A percentile compares a stretch with the other conserved stretches of the same genome.
These are phyloP conservation scores for Strigops habroptila DNA, from an alignment of 2,113 vertebrate species.

Conservation along the genomic window DNA sequence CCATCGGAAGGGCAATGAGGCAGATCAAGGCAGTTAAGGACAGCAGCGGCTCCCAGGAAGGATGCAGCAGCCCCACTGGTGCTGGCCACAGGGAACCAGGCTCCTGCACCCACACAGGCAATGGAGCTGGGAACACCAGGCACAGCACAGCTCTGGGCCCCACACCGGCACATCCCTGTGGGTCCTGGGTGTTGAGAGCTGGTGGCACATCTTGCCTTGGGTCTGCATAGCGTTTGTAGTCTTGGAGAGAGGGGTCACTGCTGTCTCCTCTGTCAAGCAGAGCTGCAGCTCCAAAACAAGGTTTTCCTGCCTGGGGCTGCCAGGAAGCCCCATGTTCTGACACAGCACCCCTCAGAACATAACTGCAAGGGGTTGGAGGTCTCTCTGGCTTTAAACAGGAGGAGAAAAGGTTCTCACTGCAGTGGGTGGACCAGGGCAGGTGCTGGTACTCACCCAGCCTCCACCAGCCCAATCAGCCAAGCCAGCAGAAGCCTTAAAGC, in stretches of 20 bases:
- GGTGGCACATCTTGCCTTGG: neutral
- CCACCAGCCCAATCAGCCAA: neutral
- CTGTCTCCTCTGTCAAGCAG: neutral
- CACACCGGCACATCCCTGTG: neutral
- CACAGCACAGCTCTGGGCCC: neutral
- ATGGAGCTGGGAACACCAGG: neutral
- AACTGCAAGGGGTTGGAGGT: neutral
- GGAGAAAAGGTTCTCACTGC: neutral
- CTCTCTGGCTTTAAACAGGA: neutral
- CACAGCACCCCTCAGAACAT: neutral
- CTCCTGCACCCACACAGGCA: neutral
- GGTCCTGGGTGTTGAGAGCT: neutral
- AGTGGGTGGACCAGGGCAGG: neutral
- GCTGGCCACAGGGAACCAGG: neutral
- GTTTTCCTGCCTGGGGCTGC: neutral
- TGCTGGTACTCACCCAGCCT: neutral
- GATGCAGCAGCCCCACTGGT: neutral
- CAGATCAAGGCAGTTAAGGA: neutral
- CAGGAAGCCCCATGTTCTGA: neutral
- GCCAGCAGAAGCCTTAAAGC: neutral
- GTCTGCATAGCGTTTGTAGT: neutral
- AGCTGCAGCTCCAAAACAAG: neutral
- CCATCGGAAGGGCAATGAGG: neutral
- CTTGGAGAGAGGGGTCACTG: neutral
- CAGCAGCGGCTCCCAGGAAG: fast-evolving